These are phyloP conservation scores for Phanerotoma sp. DNA, from an alignment of 2,888 invertebrate genomes.

Conservation along the genomic window DNA sequence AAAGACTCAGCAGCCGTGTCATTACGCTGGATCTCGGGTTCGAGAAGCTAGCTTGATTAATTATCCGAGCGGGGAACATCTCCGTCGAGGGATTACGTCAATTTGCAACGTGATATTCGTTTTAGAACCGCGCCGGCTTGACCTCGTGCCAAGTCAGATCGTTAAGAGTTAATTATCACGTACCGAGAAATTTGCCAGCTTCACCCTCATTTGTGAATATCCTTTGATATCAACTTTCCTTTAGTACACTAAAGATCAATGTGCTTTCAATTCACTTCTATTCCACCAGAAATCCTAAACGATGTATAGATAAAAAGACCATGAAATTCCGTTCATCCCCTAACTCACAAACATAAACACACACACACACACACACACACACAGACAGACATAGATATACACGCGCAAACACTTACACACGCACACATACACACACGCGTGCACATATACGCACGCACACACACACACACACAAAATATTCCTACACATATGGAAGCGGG, in stretches of 20 bases:
- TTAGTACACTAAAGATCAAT: neutral
- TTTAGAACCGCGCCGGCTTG: slow-evolving; percentile 29
- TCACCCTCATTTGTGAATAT: slow-evolving; percentile 7
- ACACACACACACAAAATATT: too few species aligned
- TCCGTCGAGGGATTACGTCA: slow-evolving; percentile 30
- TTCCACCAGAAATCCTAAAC: too few species aligned
- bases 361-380: too few species aligned
- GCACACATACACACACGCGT: too few species aligned
- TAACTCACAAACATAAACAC: too few species aligned
- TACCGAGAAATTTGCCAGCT: slow-evolving; percentile 10
- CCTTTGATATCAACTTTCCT: slow-evolving; percentile 10
- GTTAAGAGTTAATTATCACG: slow-evolving; percentile 27
- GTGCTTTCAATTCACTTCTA: neutral
- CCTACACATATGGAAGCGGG: too few species aligned
- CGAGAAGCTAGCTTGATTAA: slow-evolving; percentile 32
- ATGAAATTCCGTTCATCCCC: too few species aligned
- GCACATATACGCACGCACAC: too few species aligned
- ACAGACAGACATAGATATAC: too few species aligned
- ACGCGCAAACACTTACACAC: too few species aligned
- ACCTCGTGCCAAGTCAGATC: slow-evolving; percentile 28
- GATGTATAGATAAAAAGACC: too few species aligned
- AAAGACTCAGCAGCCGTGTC: slow-evolving; percentile 22
- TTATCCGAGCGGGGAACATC: slow-evolving; percentile 29
- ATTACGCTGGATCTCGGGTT: slow-evolving; percentile 21
- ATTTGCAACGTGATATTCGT: slow-evolving; percentile 36